Evolutionary conservation across 2,113 vertebrate genomes (phyloP), one percentile per base, ranked within the genome.

Genomic region (Anolis sagrei): DNA sequence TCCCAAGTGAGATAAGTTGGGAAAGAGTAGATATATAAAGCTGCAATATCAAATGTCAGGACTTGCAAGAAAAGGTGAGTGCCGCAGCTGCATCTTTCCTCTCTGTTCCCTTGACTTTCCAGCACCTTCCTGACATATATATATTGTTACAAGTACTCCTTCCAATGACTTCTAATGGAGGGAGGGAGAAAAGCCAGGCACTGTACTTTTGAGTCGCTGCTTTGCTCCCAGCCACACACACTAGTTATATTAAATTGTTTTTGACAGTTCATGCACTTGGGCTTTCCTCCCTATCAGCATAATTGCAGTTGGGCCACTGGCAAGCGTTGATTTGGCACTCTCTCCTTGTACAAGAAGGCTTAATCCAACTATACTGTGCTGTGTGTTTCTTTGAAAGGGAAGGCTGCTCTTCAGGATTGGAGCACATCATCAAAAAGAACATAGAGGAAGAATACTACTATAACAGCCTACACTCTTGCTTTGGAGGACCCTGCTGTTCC

Each of bases 211-310:
- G 62, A 51, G 48, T 72, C n/a, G 10, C 9, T 70, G 39, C 1
- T 70, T 70, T 81, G 29, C 44, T 51, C 54, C 39, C 86, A 83
- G 88, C 4, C 69, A 11, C 5, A 62, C 5, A 62, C 68, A 49
- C 4, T n/a, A 66, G 44, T 66, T 83, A 49, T 68, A 68, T 68
- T 34, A 82, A 91, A 69, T 1, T 2, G 36, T 78, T 14, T 85
- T 8, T 49, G 80, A 72, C 66, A 69, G 64, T 32, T 7, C 34
- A 66, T 74, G 23, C 79, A 83, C 49, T 66, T 79, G 0, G 44
- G 44, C 77, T 89, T 86, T 11, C 73, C 39, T 88, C 10, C 66
- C 18, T 91, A 62, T 83, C 58, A 7, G 84, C 61, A 51, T 85
- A 66, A 84, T 0, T 82, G 23, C 70, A 91, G 34, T 61, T 27